Evolutionary conservation across 1,140 invertebrate genomes (phyloP).

Genomic region (Eufriesea mexicana): DNA sequence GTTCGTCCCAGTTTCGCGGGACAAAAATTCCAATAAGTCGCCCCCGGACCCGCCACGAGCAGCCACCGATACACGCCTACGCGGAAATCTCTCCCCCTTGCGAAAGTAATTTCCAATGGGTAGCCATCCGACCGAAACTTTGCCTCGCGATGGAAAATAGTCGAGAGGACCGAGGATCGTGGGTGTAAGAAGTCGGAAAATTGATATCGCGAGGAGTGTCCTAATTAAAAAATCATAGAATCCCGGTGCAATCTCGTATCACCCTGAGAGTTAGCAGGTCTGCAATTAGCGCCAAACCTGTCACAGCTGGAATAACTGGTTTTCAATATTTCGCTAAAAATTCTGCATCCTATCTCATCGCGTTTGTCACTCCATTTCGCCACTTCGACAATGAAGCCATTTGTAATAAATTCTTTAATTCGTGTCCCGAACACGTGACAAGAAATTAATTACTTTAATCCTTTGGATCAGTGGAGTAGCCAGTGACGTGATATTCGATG

Average conservation of each 20-base stretch:
- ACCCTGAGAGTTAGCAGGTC: no score
- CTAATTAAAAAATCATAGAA: not conserved
- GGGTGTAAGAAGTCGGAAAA: not conserved
- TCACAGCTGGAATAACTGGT: no score
- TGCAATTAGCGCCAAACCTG: no score
- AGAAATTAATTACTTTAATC: no score
- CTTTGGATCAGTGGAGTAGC: no score
- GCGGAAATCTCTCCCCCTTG: conserved; percentile 9
- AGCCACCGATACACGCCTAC: not conserved
- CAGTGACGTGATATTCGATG: no score
- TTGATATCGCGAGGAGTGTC: not conserved
- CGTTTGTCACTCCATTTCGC: no score
- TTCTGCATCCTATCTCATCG: not conserved
- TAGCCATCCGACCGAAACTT: conserved; percentile 17
- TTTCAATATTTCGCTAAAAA: not conserved
- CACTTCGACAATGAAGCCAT: no score
- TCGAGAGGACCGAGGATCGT: not conserved
- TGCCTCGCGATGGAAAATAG: not conserved
- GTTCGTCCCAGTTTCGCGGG: conserved; percentile 32
- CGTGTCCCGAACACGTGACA: no score
- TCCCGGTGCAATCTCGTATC: no score
- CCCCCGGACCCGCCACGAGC: not conserved
- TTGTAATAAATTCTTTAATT: no score
- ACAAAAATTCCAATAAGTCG: conserved; percentile 32
- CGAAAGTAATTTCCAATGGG: conserved; percentile 29